Percentiles rank a stretch among this genome's conserved stretches.
phyloP scores from a whole-genome alignment of 1,140 invertebrate species.

The Araneus ventricosus region DNA sequence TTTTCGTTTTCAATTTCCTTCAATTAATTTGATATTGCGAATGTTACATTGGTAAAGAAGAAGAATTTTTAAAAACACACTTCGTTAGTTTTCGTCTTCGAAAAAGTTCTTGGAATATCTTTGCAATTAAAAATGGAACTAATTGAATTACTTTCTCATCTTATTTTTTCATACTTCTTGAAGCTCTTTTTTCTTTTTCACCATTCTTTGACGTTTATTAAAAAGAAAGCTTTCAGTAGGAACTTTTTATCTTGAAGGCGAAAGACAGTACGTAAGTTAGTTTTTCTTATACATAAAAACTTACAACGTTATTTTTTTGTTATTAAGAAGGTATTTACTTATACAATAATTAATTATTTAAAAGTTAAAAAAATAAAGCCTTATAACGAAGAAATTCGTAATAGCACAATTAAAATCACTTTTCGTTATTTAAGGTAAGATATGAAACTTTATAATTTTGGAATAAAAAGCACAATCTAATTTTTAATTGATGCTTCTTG shows the following conservation, averaged over 20 bases:
- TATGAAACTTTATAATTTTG: too few relatives aligned
- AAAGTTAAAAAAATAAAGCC: not conserved
- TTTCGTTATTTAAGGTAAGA: not conserved
- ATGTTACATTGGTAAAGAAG: not conserved
- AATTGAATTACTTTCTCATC: not conserved
- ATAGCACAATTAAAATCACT: not conserved
- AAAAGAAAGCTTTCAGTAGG: not conserved
- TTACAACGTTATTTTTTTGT: not conserved
- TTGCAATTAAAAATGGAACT: constrained; percentile 39
- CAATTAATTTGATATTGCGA: constrained; percentile 1
- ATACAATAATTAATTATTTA: not conserved
- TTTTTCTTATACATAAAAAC: not conserved
- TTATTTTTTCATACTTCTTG: not conserved
- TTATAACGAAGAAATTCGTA: not conserved
- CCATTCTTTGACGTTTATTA: not conserved
- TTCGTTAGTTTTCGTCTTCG: not conserved
- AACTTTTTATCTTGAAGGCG: not conserved
- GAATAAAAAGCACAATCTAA: too few relatives aligned
- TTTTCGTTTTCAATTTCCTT: not conserved
- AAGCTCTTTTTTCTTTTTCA: not conserved
- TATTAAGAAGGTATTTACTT: not conserved
- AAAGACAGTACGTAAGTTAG: not conserved
- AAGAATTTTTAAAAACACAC: not conserved
- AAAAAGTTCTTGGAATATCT: not conserved
- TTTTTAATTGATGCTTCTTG: too few relatives aligned